These are phyloP conservation scores for Sphaeramia orbicularis DNA, from an alignment of 2,797 vertebrate species.

Conservation along the genomic window DNA sequence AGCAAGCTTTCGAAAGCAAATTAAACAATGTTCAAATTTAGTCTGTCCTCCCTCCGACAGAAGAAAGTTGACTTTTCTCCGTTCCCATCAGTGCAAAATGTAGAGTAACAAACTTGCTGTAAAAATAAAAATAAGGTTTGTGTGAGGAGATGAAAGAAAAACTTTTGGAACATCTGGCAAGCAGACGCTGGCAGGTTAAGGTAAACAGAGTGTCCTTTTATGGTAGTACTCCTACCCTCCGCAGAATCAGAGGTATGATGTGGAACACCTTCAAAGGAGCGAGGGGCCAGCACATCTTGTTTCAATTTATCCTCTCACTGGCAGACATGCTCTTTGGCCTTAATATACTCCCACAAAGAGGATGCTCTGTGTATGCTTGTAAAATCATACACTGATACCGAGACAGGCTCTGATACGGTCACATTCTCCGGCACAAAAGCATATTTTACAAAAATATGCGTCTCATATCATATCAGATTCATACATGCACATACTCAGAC, in stretches of 20 bases:
- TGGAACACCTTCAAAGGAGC: slow-evolving; percentile 87
- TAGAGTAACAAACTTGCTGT: slow-evolving; percentile 71
- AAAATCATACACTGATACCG: slow-evolving; percentile 49
- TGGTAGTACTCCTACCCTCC: slow-evolving; percentile 78
- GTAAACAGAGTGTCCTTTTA: slow-evolving; percentile 87
- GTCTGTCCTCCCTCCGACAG: slow-evolving; percentile 53
- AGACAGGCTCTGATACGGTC: slow-evolving; percentile 28
- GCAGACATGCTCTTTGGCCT: slow-evolving; percentile 79
- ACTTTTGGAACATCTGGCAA: slow-evolving; percentile 84
- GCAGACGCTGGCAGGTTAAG: slow-evolving; percentile 86
- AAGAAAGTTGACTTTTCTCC: slow-evolving; percentile 71
- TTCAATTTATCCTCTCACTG: slow-evolving; percentile 82
- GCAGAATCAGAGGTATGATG: slow-evolving; percentile 83
- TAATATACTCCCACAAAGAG: slow-evolving; percentile 77
- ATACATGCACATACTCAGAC: slow-evolving; percentile 22
- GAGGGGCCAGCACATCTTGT: slow-evolving; percentile 84
- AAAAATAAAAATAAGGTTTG: slow-evolving; percentile 73
- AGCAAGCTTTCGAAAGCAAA: slow-evolving; percentile 69
- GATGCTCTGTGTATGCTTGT: slow-evolving; percentile 52
- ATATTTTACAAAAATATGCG: slow-evolving; percentile 31
- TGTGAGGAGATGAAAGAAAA: slow-evolving; percentile 82
- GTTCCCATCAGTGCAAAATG: slow-evolving; percentile 64
- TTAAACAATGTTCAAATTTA: slow-evolving; percentile 80
- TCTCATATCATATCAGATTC: slow-evolving; percentile 8
- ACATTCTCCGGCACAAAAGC: slow-evolving; percentile 58